These are phyloP conservation scores for Podarcis siculus DNA, from an alignment of 2,797 vertebrate genomes.

Conservation along the genomic window DNA sequence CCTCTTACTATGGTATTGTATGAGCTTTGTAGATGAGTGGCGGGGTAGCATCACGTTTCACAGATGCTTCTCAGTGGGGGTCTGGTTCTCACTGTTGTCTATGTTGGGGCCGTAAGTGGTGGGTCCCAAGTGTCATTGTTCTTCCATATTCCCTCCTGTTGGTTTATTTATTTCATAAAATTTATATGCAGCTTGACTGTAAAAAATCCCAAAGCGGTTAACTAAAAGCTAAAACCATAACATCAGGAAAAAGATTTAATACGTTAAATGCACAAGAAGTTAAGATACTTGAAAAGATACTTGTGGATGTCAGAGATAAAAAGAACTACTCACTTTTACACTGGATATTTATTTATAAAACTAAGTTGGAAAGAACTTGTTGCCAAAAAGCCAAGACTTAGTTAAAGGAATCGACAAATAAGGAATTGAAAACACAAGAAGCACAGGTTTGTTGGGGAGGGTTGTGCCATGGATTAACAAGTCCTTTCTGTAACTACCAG, in stretches of 20 bases:
- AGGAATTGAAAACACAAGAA: neutral
- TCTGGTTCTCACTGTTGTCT: neutral
- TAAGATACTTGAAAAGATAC: neutral
- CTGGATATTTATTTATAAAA: neutral
- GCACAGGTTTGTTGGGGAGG: neutral
- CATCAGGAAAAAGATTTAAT: too few species aligned
- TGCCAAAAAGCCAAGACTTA: neutral
- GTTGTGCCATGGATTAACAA: neutral
- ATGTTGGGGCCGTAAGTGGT: neutral
- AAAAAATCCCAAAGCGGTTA: too few species aligned
- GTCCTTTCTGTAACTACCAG: neutral
- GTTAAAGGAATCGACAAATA: neutral
- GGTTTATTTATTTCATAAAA: too few species aligned
- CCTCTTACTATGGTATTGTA: neutral
- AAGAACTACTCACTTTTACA: neutral
- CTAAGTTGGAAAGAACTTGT: neutral
- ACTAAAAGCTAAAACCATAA: too few species aligned
- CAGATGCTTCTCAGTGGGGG: neutral
- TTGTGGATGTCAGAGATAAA: neutral
- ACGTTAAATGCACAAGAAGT: too few species aligned
- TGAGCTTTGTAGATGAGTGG: neutral
- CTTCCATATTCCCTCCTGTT: too few species aligned
- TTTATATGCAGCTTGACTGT: too few species aligned
- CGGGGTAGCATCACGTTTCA: neutral
- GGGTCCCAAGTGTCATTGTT: neutral